These are phyloP conservation scores for Choristoneura fumiferana DNA, from an alignment of 1,140 invertebrate species.

Conservation along the genomic window DNA sequence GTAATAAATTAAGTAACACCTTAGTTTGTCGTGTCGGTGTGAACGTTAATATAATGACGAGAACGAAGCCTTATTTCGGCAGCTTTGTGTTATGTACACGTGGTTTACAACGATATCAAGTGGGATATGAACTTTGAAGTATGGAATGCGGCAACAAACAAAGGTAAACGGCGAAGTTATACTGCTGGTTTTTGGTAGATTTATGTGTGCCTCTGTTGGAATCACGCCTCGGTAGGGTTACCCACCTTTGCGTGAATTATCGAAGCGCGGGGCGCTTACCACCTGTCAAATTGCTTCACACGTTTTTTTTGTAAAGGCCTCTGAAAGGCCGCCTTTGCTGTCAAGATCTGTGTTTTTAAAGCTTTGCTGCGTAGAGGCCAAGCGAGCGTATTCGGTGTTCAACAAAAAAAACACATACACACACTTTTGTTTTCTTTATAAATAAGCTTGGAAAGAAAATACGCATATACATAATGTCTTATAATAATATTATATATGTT, in stretches of 20 bases:
- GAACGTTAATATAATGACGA: background rate
- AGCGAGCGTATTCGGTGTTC: too few species aligned
- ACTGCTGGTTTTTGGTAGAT: slow-evolving; percentile 8
- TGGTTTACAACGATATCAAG: background rate
- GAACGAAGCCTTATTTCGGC: background rate
- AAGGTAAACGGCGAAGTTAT: slow-evolving; percentile 2
- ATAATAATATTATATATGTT: too few species aligned
- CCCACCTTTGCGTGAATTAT: background rate
- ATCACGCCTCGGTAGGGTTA: slow-evolving; percentile 3
- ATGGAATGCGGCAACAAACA: slow-evolving; percentile 4
- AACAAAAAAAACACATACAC: too few species aligned
- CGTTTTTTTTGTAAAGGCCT: too few species aligned
- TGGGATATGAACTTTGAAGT: background rate
- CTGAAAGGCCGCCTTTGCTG: too few species aligned
- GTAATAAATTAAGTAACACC: slow-evolving; percentile 4
- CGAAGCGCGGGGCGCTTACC: background rate
- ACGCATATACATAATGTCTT: too few species aligned
- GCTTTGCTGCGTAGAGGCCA: too few species aligned
- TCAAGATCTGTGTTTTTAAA: too few species aligned
- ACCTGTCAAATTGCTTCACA: background rate
- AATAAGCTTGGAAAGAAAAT: too few species aligned
- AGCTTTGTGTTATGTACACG: background rate
- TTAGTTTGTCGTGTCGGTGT: background rate
- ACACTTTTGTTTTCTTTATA: too few species aligned
- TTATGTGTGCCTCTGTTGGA: slow-evolving; percentile 10